phyloP scores from a whole-genome alignment of 2,797 vertebrate species.

The Malurus leucopterus region DNA sequence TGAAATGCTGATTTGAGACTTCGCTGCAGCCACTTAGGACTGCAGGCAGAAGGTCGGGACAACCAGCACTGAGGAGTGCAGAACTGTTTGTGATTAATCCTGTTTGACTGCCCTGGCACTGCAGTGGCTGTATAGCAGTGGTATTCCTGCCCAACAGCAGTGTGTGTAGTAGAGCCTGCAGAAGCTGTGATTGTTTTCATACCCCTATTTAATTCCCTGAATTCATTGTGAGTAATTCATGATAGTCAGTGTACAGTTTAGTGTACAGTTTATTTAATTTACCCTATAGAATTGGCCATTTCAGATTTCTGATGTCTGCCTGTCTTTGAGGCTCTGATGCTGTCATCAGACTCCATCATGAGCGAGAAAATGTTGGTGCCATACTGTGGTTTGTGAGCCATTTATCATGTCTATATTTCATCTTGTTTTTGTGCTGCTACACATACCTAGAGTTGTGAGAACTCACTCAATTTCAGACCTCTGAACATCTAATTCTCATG shows the following conservation, averaged over 20 bases:
- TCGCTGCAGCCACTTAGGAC: background rate
- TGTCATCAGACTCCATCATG: background rate
- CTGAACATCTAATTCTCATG: conserved; percentile 60
- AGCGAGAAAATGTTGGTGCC: background rate
- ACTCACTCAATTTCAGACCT: conserved; percentile 24
- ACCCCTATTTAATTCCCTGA: background rate
- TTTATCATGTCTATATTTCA: background rate
- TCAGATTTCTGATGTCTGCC: background rate
- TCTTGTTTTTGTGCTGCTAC: background rate
- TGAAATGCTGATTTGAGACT: background rate
- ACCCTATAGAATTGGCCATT: background rate
- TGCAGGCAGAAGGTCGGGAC: background rate
- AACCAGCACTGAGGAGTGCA: background rate
- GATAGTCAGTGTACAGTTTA: background rate
- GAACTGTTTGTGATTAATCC: background rate
- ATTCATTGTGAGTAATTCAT: background rate
- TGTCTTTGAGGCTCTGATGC: background rate
- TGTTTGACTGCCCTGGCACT: background rate
- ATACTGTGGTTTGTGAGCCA: background rate
- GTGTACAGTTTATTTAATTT: background rate
- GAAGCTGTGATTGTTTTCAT: background rate
- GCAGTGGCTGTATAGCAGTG: background rate
- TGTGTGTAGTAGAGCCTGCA: background rate
- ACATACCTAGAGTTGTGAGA: background rate
- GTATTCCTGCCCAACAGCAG: background rate